These are phyloP conservation scores for Gobius niger DNA, from an alignment of 2,113 vertebrate species.

Conservation along the genomic window DNA sequence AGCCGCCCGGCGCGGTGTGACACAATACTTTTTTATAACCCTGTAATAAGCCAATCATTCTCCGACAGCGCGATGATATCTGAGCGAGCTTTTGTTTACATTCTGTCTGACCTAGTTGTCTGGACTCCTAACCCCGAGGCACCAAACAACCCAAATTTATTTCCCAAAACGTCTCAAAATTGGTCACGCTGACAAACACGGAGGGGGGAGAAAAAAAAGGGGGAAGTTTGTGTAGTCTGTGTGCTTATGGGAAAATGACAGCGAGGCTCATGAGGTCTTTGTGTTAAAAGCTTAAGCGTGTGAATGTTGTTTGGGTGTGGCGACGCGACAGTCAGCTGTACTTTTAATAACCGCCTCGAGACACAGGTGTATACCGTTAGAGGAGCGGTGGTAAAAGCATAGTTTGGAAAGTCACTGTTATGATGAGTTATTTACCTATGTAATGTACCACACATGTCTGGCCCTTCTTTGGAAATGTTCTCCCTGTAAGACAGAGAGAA, in stretches of 20 bases:
- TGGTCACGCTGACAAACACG: conserved; percentile 33
- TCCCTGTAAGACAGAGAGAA: conserved; percentile 79
- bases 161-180: conserved; percentile 36
- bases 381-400: not conserved
- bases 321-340: not conserved
- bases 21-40: conserved; percentile 20
- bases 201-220: conserved; percentile 24
- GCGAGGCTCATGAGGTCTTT: not conserved
- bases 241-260: not conserved
- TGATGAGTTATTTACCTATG: conserved; percentile 83
- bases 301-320: conserved; percentile 1
- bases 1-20: not conserved
- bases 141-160: conserved; percentile 53
- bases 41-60: conserved; percentile 39
- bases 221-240: not conserved
- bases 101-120: conserved; percentile 73
- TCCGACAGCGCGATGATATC: conserved; percentile 53
- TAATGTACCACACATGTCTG: conserved; percentile 97
- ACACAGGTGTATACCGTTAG: conserved; percentile 16
- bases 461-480: conserved; percentile 98
- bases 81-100: conserved; percentile 69
- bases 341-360: not conserved
- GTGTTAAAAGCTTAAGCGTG: not conserved
- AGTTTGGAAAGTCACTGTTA: not conserved
- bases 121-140: conserved; percentile 48